A percentile compares a stretch with the other conserved stretches of the same genome.
Conservation (phyloP, 2,797 vertebrate genomes). For the Helarctos malayanus region DNA sequence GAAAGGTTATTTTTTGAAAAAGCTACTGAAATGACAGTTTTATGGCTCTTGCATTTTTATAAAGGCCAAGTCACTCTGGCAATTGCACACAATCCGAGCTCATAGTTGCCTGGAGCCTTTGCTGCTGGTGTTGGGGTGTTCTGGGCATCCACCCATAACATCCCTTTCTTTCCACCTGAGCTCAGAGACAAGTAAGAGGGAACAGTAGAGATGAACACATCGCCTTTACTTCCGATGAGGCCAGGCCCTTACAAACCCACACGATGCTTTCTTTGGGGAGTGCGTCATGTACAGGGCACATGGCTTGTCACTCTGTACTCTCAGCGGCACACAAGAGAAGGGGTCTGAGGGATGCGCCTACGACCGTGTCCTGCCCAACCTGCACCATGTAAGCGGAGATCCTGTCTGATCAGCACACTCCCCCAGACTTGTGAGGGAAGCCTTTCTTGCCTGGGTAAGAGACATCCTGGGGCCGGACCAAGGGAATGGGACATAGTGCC, state of each 20-base stretch:
- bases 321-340: too few relatives aligned
- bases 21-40: not conserved
- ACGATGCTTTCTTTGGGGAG: not conserved
- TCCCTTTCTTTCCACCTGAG: not conserved
- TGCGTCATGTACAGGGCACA: not conserved
- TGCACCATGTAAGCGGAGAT: not conserved
- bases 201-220: not conserved
- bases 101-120: too few relatives aligned
- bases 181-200: not conserved
- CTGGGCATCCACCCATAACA: not conserved
- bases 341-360: not conserved
- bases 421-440: not conserved
- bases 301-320: not conserved
- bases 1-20: not conserved
- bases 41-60: not conserved
- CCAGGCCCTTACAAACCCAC: not conserved
- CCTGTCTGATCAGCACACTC: not conserved
- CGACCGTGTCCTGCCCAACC: not conserved
- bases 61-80: not conserved
- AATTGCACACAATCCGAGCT: not conserved
- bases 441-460: not conserved
- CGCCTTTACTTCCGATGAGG: not conserved
- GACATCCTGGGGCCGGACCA: too few relatives aligned
- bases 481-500: not conserved
- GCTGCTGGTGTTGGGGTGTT: not conserved